phyloP scores from a whole-genome alignment of 2,888 invertebrate genomes.

The Clostera curtula region DNA sequence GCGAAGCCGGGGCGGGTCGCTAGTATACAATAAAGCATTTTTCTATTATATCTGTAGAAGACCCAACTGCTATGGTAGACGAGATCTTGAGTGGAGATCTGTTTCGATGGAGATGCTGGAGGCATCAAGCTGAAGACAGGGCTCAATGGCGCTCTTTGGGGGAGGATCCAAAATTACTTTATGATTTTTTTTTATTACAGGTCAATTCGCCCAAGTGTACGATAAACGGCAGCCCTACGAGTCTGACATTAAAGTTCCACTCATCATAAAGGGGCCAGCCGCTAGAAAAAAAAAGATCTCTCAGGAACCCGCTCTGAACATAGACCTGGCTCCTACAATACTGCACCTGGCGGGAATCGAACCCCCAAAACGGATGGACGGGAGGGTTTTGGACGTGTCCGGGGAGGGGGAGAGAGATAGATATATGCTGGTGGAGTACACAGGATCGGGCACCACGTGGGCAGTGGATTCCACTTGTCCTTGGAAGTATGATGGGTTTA shows the following conservation, averaged over 20 bases:
- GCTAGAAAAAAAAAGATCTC: conserved; percentile 64
- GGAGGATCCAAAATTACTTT: too few species aligned
- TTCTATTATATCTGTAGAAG: too few species aligned
- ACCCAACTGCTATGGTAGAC: too few species aligned
- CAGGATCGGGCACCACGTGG: conserved; percentile 80
- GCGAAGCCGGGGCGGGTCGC: too few species aligned
- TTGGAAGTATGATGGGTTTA: conserved; percentile 66
- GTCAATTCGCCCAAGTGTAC: conserved; percentile 90
- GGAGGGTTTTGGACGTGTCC: conserved; percentile 42
- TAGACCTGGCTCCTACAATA: conserved; percentile 92
- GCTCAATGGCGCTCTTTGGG: too few species aligned
- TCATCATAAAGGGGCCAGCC: conserved; percentile 85
- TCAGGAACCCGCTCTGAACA: conserved; percentile 78
- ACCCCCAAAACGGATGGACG: conserved; percentile 76
- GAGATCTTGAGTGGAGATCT: too few species aligned
- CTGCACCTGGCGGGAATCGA: conserved; percentile 77
- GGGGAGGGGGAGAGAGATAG: conserved; percentile 35
- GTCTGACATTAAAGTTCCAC: conserved; percentile 89
- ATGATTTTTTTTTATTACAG: conserved; percentile 71
- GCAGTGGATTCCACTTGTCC: conserved; percentile 79
- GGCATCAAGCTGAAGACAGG: too few species aligned
- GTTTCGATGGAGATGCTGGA: too few species aligned
- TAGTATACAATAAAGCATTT: too few species aligned
- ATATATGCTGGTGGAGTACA: conserved; percentile 85
- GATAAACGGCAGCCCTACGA: conserved; percentile 95